A percentile compares a stretch with the other conserved stretches of the same genome.
Evolutionary conservation across 2,888 invertebrate genomes (phyloP).

Genomic region (Elaeidobius kamerunicus): DNA sequence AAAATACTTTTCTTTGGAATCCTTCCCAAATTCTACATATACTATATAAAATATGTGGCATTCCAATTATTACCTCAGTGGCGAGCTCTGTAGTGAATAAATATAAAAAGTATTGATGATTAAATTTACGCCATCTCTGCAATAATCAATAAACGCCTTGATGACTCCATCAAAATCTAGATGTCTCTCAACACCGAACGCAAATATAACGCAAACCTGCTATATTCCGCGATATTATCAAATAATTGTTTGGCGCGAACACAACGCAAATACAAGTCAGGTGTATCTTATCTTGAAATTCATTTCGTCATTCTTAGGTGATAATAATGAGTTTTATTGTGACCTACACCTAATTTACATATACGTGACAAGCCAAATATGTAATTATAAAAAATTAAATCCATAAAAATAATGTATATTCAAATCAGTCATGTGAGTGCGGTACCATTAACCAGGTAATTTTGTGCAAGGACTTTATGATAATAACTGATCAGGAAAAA

Average conservation of each 20-base stretch:
- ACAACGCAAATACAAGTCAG: not conserved
- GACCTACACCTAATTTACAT: not conserved
- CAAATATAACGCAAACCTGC: not conserved
- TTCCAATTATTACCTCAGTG: not conserved
- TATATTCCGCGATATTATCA: not conserved
- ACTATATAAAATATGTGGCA: not conserved
- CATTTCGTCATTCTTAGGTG: not conserved
- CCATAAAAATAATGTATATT: not conserved
- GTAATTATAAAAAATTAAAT: not conserved
- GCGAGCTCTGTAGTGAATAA: too few relatives aligned
- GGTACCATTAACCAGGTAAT: too few relatives aligned
- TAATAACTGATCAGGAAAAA: not conserved
- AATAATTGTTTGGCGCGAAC: conserved; percentile 1
- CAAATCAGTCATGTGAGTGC: too few relatives aligned
- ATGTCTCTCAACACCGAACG: not conserved
- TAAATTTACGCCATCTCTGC: not conserved
- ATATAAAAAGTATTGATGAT: too few relatives aligned
- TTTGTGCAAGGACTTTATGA: too few relatives aligned
- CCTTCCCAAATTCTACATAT: not conserved
- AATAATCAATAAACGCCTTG: not conserved
- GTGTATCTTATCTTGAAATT: conserved; percentile 3
- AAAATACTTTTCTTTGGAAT: not conserved
- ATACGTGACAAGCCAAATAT: not conserved
- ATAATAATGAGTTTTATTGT: not conserved
- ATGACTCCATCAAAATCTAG: not conserved